A percentile compares a stretch with the other conserved stretches of the same genome.
phyloP scores from a whole-genome alignment of 2,113 vertebrate genomes.

The Pardalotus punctatus region DNA sequence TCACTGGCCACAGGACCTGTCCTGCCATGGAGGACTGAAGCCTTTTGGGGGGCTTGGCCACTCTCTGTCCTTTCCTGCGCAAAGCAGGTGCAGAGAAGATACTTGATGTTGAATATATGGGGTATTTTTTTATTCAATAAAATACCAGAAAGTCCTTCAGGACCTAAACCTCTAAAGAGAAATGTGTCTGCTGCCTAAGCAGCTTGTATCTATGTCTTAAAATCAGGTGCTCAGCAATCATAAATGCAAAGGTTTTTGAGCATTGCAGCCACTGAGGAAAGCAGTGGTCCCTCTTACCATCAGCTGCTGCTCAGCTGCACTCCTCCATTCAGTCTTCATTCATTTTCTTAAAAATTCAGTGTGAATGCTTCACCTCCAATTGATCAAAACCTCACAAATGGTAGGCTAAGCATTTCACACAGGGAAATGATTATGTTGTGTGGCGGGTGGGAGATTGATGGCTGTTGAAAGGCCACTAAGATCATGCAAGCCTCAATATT shows the following conservation, averaged over 20 bases:
- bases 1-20: no score
- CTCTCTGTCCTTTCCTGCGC: not conserved
- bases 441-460: not conserved
- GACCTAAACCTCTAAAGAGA: not conserved
- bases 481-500: not conserved
- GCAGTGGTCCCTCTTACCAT: not conserved
- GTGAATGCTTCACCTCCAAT: not conserved
- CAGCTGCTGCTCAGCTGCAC: not conserved
- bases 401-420: not conserved
- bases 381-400: not conserved
- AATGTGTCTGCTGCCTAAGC: not conserved
- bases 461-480: not conserved
- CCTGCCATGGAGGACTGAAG: not conserved
- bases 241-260: not conserved
- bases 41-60: not conserved
- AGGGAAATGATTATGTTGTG: not conserved
- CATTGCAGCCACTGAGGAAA: not conserved
- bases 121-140: not conserved
- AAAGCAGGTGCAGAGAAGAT: not conserved
- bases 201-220: not conserved
- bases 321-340: not conserved
- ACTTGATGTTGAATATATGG: not conserved
- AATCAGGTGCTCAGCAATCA: not conserved
- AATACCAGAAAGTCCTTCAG: not conserved
- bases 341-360: not conserved